phyloP scores from a whole-genome alignment of 23 tunicate genomes.

The Oikopleura albicans region DNA sequence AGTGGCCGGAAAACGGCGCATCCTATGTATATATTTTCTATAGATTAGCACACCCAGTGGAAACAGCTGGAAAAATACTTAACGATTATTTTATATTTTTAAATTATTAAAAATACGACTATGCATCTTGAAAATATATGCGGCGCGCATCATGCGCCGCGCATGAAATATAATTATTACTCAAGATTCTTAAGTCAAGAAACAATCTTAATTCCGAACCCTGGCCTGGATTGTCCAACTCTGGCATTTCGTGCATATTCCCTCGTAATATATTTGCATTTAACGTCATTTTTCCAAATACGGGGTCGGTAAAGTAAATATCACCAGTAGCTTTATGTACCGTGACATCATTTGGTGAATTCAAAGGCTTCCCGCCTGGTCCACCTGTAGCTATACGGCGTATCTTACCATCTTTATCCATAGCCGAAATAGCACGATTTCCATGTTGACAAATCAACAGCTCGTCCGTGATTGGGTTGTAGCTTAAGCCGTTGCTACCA shows the following conservation, averaged over 20 bases:
- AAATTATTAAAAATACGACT: too few relatives aligned
- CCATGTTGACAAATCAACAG: conserved; percentile 13
- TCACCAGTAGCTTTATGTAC: neutral
- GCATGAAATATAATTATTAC: too few relatives aligned
- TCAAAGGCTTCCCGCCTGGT: neutral
- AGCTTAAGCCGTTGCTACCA: neutral
- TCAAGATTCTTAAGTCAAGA: too few relatives aligned
- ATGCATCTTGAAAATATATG: too few relatives aligned
- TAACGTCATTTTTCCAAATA: neutral
- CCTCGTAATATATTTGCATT: neutral
- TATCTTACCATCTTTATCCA: neutral
- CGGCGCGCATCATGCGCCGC: too few relatives aligned
- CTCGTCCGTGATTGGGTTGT: neutral
- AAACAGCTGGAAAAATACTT: too few relatives aligned
- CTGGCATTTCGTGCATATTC: conserved; percentile 1
- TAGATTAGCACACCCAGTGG: too few relatives aligned
- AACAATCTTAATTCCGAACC: too few relatives aligned
- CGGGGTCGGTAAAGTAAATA: neutral
- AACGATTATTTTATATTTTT: too few relatives aligned
- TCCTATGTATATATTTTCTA: too few relatives aligned
- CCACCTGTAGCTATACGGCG: neutral
- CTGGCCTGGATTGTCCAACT: neutral
- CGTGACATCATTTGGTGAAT: conserved; percentile 7
- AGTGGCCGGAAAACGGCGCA: too few relatives aligned
- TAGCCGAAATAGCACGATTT: neutral